phyloP scores from a whole-genome alignment of 1,140 invertebrate species.

The Homalodisca vitripennis region DNA sequence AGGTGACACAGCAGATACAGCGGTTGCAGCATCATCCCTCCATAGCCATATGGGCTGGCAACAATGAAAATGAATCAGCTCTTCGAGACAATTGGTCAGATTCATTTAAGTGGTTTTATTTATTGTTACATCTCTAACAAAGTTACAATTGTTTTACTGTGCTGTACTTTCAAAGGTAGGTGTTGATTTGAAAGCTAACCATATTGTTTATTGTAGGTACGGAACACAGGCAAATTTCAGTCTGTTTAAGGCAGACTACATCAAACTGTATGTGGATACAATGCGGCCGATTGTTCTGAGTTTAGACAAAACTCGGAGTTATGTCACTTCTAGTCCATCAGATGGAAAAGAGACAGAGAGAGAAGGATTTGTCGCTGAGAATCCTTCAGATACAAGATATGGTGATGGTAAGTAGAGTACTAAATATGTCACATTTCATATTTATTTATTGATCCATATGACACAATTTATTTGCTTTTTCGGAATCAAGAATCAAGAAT shows the following conservation, averaged over 20 bases:
- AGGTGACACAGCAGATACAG: conserved; percentile 81
- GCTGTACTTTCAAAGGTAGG: no score
- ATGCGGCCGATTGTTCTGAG: conserved; percentile 65
- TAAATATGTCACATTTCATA: no score
- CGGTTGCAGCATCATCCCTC: conserved; percentile 87
- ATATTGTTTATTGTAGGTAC: conserved; percentile 63
- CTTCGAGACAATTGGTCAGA: conserved; percentile 75
- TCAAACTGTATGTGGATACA: conserved; percentile 80
- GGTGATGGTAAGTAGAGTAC: conserved; percentile 73
- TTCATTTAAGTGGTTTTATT: no score
- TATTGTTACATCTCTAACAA: no score
- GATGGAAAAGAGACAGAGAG: conserved; percentile 78
- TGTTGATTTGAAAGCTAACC: no score
- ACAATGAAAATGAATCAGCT: conserved; percentile 97
- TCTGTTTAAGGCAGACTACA: conserved; percentile 77
- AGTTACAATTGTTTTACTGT: no score
- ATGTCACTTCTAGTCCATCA: conserved; percentile 86
- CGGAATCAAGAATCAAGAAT: no score
- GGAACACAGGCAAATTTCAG: conserved; percentile 57
- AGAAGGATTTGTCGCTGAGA: conserved; percentile 68
- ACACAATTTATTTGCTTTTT: no score
- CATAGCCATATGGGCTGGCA: conserved; percentile 88
- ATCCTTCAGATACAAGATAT: conserved; percentile 77
- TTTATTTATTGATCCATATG: no score
- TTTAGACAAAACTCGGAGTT: conserved; percentile 64